A percentile compares a stretch with the other conserved stretches of the same genome.
Conservation (phyloP, 2,888 invertebrate genomes). For the Dugesia japonica region DNA sequence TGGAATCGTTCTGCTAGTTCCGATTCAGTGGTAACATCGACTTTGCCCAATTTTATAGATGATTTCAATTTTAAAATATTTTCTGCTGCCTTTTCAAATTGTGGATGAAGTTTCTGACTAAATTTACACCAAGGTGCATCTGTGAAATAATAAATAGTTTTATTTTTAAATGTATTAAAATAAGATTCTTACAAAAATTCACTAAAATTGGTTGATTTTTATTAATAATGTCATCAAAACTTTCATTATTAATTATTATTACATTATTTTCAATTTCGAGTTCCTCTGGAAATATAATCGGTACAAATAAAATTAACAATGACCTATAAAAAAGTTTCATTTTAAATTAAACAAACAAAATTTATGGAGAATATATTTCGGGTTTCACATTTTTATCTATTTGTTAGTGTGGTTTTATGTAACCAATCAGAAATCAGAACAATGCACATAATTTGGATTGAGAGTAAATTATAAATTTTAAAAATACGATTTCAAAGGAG, state of each 20-base stretch:
- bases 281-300: neutral
- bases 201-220: slow-evolving; percentile 71
- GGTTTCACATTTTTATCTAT: no score
- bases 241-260: slow-evolving; percentile 65
- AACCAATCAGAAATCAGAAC: no score
- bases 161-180: neutral
- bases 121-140: slow-evolving; percentile 99
- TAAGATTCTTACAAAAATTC: slow-evolving; percentile 83
- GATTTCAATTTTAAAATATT: slow-evolving; percentile 64
- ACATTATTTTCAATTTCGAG: slow-evolving; percentile 59
- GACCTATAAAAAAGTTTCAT: neutral
- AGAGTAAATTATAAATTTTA: no score
- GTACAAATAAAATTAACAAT: neutral
- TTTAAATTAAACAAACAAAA: no score
- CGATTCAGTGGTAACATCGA: slow-evolving; percentile 78
- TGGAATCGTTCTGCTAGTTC: slow-evolving; percentile 69
- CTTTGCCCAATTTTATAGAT: slow-evolving; percentile 64
- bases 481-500: no score
- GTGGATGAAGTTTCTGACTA: slow-evolving; percentile 87
- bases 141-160: slow-evolving; percentile 52
- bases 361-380: no score
- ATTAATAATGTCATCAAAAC: slow-evolving; percentile 66
- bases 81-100: slow-evolving; percentile 81
- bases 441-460: no score
- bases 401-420: no score